Evolutionary conservation across 2,113 vertebrate species (phyloP), one percentile per base, ranked within the genome.

Genomic region (Mus spicilegus): DNA sequence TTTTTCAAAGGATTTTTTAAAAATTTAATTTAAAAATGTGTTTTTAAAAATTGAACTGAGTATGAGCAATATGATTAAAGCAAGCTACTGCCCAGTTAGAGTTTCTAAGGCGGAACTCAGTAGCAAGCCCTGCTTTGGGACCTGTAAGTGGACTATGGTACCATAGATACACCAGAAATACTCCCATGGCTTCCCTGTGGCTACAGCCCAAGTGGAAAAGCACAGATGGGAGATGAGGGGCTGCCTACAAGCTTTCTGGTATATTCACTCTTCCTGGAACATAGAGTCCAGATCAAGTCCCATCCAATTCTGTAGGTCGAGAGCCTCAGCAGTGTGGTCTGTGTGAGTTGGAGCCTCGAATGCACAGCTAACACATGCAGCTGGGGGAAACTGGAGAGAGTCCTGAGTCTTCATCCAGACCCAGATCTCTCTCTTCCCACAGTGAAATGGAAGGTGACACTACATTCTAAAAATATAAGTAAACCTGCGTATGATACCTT

Each of bases 401-500:
- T 69, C 63, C 7, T 3, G 28, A 49, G 11, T 49, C 67, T 51
- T 89, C 54, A 58, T 30, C 28, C 61, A 49, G 13, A 56, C 73
- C 69, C 28, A 80, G 85, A 67, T 76, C 54, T 72, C 63, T 51
- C 76, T 85, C 51, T 84, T 12, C 7, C 11, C 0, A 46, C 26
- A 70, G 19, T 20, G 76, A 88, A 78, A 91, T 72, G 73, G 87
- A 81, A 95, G 89, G 42, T 14, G 51, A 76, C 58, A 33, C 87
- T 13, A 42, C 42, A 42, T 42, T 42, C 42, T 42, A 90, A 95
- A 97, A 92, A 94, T 95, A 76, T 88, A 88, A 96, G 84, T 95
- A 95, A 94, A 96, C 96, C 84, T 85, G 39, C 26, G 20, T 91
- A 67, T n/a, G 58, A 14, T 49, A 69, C 81, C 91, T 91, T 81